Evolutionary conservation across 1,140 invertebrate species (phyloP).

Genomic region (Amphibalanus amphitrite): DNA sequence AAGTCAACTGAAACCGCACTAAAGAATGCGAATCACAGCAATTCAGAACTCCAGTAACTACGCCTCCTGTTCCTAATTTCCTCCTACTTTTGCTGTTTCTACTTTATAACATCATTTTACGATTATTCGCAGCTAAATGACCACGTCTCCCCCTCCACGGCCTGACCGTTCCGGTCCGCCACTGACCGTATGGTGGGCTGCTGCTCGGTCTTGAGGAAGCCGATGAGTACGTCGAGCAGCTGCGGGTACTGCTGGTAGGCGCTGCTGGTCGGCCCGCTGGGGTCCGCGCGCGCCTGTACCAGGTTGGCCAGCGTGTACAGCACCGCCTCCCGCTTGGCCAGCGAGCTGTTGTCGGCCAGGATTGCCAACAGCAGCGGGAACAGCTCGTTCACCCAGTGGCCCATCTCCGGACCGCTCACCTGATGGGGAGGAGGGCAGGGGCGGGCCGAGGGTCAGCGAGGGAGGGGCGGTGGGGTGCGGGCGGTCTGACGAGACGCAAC

Average conservation of each 20-base stretch:
- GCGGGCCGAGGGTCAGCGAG: background rate
- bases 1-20: background rate
- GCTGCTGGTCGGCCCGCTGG: constrained; percentile 86
- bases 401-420: constrained; percentile 73
- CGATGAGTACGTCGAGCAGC: constrained; percentile 76
- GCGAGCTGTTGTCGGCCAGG: constrained; percentile 79
- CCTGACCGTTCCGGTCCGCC: constrained; percentile 33
- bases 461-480: background rate
- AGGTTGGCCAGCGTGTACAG: constrained; percentile 89
- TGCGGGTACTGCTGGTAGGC: constrained; percentile 47
- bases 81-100: too few species aligned
- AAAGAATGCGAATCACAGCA: too few species aligned
- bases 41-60: too few species aligned
- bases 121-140: background rate
- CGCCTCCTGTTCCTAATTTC: too few species aligned
- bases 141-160: background rate
- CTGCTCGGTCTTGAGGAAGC: constrained; percentile 90
- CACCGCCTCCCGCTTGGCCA: constrained; percentile 73
- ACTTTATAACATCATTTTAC: background rate
- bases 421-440: constrained; percentile 10
- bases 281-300: constrained; percentile 81
- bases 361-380: constrained; percentile 79
- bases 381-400: constrained; percentile 75
- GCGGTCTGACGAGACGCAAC: background rate
- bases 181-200: constrained; percentile 31